These are phyloP conservation scores for Petromus typicus DNA, from an alignment of 2,113 vertebrate genomes.

Conservation along the genomic window DNA sequence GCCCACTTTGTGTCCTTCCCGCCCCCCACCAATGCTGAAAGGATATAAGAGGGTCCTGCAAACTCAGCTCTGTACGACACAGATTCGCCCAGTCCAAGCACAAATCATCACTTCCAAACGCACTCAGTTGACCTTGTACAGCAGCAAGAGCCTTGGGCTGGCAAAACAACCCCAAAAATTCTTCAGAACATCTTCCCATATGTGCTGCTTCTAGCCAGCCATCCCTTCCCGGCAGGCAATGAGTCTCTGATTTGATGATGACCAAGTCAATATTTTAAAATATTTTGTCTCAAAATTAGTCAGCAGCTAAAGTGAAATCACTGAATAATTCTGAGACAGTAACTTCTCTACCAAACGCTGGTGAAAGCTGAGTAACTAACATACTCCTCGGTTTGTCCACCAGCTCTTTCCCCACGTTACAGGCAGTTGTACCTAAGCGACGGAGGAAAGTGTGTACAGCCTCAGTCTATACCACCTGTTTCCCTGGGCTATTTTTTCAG, in stretches of 20 bases:
- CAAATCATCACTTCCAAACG: too few relatives aligned
- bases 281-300: neutral
- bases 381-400: fast-evolving
- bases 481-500: neutral
- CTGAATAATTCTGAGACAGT: neutral
- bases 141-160: fast-evolving
- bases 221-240: neutral
- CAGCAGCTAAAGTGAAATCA: neutral
- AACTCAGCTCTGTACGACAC: fast-evolving
- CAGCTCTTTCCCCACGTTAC: fast-evolving
- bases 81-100: neutral
- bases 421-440: fast-evolving
- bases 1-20: neutral
- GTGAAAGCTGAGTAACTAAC: neutral
- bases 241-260: neutral
- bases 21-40: neutral
- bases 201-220: neutral
- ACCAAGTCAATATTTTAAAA: neutral
- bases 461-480: fast-evolving
- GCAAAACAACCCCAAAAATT: too few relatives aligned
- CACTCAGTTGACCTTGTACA: fast-evolving
- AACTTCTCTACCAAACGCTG: neutral
- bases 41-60: neutral
- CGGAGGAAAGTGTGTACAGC: fast-evolving
- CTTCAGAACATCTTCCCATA: neutral